Base-by-base conservation (phyloP, 2,797 vertebrate species). In the Catamblyrhynchus diadema region DNA sequence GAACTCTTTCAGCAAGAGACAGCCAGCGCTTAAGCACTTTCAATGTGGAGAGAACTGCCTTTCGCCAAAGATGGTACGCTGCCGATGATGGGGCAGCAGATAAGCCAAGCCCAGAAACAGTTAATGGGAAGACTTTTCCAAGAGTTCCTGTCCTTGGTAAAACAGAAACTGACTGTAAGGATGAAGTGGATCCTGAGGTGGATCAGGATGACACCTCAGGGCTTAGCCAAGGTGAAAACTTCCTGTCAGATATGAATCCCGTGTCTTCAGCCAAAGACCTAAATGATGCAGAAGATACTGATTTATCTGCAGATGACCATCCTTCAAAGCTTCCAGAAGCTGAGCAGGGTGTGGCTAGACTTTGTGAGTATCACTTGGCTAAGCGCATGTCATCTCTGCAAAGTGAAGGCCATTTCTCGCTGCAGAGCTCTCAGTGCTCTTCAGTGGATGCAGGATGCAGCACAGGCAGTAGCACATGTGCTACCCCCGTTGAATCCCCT, bases 301-400 rank as follows among this genome's bases (percentile, higher is more conserved):
- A 98, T 93, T 95, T 95, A 11, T 98, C 98, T 81, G 94, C 97
- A 69, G 98, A 97, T 41, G 98, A 99, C 74, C 98, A 98, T 89
- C 98, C 97, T 73, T 95, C 98, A 87, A 99, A 98, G 97, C 97
- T 98, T 67, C 97, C 97, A 7, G 96, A 98, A n/a, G 94, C 97
- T 3, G 99, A 99, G 85, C 99, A 99, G 86, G 97, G 98, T 1
- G 97, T 98, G 71, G 90, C 98, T 16, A 98, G 97, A 74, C 95
- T 99, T 47, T 99, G 99, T 60, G 99, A 99, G 45, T 99, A 99
- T 97, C 99, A 99, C 73, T 96, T 99, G 97, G 98, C 98, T 97
- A 99, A 99, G 97, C 98, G 99, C 72, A 99, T 99, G 99, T 99
- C 99, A 4, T 99, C 99, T 4, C 96, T 99, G 88, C 99, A 99